These are phyloP conservation scores for Anticlea derivata DNA, from an alignment of 2,888 invertebrate genomes.

Conservation along the genomic window DNA sequence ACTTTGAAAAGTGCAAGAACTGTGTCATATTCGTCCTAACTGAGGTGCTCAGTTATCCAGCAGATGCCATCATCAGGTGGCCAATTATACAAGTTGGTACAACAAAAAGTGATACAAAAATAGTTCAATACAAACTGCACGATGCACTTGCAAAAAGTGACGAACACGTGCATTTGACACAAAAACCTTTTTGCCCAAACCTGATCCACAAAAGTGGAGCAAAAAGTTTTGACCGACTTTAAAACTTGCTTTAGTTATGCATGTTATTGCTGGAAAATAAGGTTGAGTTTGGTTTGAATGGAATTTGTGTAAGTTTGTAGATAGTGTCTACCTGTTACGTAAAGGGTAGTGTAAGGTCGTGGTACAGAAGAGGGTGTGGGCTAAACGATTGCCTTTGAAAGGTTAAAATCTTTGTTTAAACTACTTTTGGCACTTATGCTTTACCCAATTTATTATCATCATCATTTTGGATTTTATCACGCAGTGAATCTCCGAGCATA, in stretches of 20 bases:
- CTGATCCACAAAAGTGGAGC: constrained; percentile 40
- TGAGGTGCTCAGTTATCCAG: constrained; percentile 4
- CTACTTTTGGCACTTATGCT: background rate
- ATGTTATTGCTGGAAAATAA: background rate
- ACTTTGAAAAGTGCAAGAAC: no score
- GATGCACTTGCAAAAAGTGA: constrained; percentile 36
- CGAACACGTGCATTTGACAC: constrained; percentile 52
- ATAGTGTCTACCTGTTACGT: constrained; percentile 57
- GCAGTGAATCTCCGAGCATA: no score
- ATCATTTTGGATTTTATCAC: no score
- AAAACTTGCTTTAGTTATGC: background rate
- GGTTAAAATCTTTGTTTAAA: background rate
- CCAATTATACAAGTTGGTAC: constrained; percentile 26
- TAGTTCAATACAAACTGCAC: constrained; percentile 25
- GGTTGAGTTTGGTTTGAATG: constrained; percentile 18
- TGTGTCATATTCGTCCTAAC: background rate
- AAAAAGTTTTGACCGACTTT: constrained; percentile 34
- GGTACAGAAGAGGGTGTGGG: constrained; percentile 43
- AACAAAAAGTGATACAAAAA: constrained; percentile 31
- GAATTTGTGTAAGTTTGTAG: constrained; percentile 4
- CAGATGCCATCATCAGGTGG: constrained; percentile 31
- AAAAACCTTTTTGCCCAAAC: constrained; percentile 47
- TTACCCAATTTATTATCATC: no score
- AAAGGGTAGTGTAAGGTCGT: constrained; percentile 45
- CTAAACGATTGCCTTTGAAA: constrained; percentile 42